Evolutionary conservation across 2,113 vertebrate genomes (phyloP).

Genomic region (Xenopus laevis): DNA sequence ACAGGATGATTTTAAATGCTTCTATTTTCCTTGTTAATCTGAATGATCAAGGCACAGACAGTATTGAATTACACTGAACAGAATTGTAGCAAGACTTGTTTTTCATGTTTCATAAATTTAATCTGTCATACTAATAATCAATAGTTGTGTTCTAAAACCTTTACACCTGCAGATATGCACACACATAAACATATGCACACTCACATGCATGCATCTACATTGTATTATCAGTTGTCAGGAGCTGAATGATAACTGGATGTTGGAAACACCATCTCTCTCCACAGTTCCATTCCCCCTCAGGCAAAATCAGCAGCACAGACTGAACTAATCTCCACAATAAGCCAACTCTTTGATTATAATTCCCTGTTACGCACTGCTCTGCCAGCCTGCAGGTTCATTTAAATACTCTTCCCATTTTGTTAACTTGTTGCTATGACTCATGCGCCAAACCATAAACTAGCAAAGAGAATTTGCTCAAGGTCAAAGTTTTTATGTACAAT

Average conservation of each 20-base stretch:
- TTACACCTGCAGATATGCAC: too few relatives aligned
- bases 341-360: slow-evolving; percentile 60
- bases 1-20: too few relatives aligned
- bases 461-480: slow-evolving; percentile 19
- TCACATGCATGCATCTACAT: too few relatives aligned
- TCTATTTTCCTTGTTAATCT: too few relatives aligned
- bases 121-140: too few relatives aligned
- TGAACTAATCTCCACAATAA: slow-evolving; percentile 56
- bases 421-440: slow-evolving; percentile 44
- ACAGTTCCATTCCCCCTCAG: slow-evolving; percentile 52
- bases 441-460: neutral
- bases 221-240: neutral
- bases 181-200: too few relatives aligned
- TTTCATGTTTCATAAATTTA: too few relatives aligned
- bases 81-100: too few relatives aligned
- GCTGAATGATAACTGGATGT: slow-evolving; percentile 14
- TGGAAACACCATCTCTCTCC: neutral
- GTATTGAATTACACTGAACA: too few relatives aligned
- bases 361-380: slow-evolving; percentile 55
- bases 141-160: too few relatives aligned
- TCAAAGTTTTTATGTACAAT: slow-evolving; percentile 6
- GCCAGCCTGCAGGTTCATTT: slow-evolving; percentile 54
- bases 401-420: slow-evolving; percentile 55
- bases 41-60: too few relatives aligned
- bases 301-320: slow-evolving; percentile 54